Evolutionary conservation across 2,797 vertebrate genomes (phyloP), one percentile per base, ranked within the genome.

Genomic region (Pygocentrus nattereri): DNA sequence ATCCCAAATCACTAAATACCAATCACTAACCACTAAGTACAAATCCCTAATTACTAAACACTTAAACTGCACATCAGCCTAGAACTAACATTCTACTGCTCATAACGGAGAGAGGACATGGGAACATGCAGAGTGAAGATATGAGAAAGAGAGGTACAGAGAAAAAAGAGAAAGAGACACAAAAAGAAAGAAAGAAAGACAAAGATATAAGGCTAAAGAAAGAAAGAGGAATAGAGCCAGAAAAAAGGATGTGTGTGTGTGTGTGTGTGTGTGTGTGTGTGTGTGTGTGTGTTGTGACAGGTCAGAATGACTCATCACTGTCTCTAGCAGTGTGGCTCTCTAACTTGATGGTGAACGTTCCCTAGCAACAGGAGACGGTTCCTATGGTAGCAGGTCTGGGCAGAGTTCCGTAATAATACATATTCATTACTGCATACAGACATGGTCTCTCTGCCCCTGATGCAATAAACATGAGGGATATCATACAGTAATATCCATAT

Each of bases 301-400:
- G 69, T 52, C 25, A 58, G 34, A 68, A 74, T 80, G 71, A 80
- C 79, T 74, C 79, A 80, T 74, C 79, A 78, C 50, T 78, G 75
- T 68, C 70, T 73, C 49, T 49, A 64, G 58, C 59, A 73, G 34
- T 76, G 72, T 18, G 61, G 38, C 59, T 73, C 54, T 50, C 69
- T 68, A 68, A 82, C 64, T 78, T 68, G 82, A 82, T 82, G 72
- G 76, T 2, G 30, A 58, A 82, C 0, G 76, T 72, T 82, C 69
- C 81, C 76, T 82, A 82, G 81, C 81, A 82, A 82, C 81, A 78
- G 59, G 75, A 73, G 50, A 38, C 61, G 3, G 81, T 82, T 82
- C 61, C 81, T 62, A 82, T 82, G 81, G 81, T 81, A 82, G 75
- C 81, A 23, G n/a, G 69, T 73, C 49, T 77, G 23, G 49, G 75